Evolutionary conservation across 2,113 vertebrate species (phyloP).

Genomic region (Merops nubicus): DNA sequence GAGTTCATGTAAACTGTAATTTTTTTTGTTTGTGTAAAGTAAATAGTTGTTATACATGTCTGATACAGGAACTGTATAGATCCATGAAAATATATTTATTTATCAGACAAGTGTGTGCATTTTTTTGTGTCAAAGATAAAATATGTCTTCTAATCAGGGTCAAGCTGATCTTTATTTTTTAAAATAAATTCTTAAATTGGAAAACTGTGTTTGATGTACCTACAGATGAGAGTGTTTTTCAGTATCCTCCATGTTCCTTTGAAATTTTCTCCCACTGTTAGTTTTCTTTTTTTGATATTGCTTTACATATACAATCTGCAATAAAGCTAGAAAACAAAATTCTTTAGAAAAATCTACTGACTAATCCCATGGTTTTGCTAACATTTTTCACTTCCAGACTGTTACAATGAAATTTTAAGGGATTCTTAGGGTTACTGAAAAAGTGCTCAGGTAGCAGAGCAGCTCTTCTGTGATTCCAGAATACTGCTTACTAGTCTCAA

Average conservation of each 20-base stretch:
- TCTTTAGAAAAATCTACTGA: neutral
- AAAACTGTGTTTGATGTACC: neutral
- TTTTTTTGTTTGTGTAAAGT: neutral
- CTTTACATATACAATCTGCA: neutral
- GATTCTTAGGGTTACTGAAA: neutral
- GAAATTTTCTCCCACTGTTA: neutral
- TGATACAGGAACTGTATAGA: neutral
- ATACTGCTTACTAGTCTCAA: neutral
- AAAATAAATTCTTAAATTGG: neutral
- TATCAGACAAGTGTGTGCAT: neutral
- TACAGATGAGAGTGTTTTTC: neutral
- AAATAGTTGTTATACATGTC: neutral
- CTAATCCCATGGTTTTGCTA: neutral
- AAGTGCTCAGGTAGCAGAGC: neutral
- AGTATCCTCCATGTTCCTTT: neutral
- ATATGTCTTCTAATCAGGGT: neutral
- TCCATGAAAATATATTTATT: neutral
- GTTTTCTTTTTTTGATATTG: neutral
- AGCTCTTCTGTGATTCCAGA: neutral
- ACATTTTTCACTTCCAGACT: neutral
- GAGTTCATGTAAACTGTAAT: fast-evolving
- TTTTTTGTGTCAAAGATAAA: neutral
- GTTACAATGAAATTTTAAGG: neutral
- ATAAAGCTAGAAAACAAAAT: neutral
- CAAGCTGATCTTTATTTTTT: neutral